A percentile compares a stretch with the other conserved stretches of the same genome.
Evolutionary conservation across 2,888 invertebrate genomes (phyloP).

Genomic region (Tiliacea citrago): DNA sequence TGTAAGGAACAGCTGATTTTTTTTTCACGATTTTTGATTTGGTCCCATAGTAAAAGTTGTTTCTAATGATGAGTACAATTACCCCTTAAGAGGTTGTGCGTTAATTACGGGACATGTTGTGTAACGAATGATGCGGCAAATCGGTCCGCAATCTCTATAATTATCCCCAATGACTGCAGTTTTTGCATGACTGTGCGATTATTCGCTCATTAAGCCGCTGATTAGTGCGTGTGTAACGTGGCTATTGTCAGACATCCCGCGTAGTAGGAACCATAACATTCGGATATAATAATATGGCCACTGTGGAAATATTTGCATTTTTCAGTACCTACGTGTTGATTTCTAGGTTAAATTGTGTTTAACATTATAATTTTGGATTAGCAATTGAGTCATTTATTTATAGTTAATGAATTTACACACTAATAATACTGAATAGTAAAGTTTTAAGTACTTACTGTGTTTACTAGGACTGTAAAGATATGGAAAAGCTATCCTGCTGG

Average conservation of each 20-base stretch:
- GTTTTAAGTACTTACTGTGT: neutral
- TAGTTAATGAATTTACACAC: neutral
- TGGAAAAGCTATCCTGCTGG: neutral
- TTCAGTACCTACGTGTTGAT: neutral
- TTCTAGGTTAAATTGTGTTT: conserved; percentile 20
- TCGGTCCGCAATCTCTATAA: conserved; percentile 21
- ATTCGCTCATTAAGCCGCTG: conserved; percentile 22
- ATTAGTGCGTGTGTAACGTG: conserved; percentile 22
- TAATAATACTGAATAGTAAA: neutral
- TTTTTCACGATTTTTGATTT: too few relatives aligned
- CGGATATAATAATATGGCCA: conserved; percentile 14
- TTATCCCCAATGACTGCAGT: conserved; percentile 20
- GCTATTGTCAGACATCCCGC: conserved; percentile 28
- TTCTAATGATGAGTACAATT: too few relatives aligned
- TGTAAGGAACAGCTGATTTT: too few relatives aligned
- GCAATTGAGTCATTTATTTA: conserved; percentile 5
- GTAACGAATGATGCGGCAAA: conserved; percentile 7
- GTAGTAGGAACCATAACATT: conserved; percentile 23
- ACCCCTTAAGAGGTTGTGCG: too few relatives aligned
- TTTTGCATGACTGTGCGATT: conserved; percentile 27
- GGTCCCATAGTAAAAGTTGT: too few relatives aligned
- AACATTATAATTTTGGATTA: conserved; percentile 1
- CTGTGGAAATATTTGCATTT: conserved; percentile 30
- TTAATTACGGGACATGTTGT: too few relatives aligned
- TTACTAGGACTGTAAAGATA: neutral